Evolutionary conservation across 2,113 vertebrate species (phyloP).

Genomic region (Cyphomyrus discorhynchus): DNA sequence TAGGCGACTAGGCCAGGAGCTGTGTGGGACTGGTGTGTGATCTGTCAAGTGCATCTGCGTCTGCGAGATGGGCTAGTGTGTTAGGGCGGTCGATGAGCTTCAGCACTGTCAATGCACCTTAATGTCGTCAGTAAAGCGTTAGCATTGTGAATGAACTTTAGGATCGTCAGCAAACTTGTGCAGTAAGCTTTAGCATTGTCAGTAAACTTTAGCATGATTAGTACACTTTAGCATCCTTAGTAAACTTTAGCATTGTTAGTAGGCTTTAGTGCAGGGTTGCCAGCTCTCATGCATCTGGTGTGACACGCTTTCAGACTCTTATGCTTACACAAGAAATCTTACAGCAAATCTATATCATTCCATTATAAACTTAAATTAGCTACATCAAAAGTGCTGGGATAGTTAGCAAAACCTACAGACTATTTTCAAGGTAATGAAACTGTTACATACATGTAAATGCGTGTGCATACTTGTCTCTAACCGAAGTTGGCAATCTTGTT

Average conservation of each 20-base stretch:
- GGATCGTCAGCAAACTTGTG: not conserved
- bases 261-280: not conserved
- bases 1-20: not conserved
- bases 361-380: not conserved
- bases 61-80: not conserved
- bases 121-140: not conserved
- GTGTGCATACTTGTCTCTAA: not conserved
- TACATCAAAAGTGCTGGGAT: not conserved
- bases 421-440: not conserved
- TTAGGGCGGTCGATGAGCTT: not conserved
- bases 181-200: not conserved
- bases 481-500: not conserved
- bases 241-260: not conserved
- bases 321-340: not conserved
- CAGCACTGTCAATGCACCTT: not conserved
- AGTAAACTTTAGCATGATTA: not conserved
- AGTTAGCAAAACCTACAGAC: not conserved
- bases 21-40: not conserved
- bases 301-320: too few species aligned
- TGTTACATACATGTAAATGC: not conserved
- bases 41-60: not conserved
- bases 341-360: not conserved
- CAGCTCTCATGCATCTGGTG: not conserved
- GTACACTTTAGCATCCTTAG: too few species aligned
- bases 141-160: not conserved